phyloP scores from a whole-genome alignment of 2,797 vertebrate genomes.

The Chelmon rostratus region DNA sequence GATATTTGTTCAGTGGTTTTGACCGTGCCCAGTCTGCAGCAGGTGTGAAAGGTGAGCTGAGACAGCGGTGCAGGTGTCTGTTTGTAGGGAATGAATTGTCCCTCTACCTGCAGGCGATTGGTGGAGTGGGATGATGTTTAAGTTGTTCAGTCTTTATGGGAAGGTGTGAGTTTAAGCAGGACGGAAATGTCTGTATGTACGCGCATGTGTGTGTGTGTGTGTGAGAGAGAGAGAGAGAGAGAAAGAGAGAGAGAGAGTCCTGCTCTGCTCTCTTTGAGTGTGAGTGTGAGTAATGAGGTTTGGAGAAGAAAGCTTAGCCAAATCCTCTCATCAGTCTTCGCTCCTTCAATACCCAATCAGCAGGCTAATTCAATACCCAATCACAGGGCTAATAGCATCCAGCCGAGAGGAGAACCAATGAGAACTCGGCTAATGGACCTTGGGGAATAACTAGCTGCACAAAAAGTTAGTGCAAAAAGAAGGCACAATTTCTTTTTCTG shows the following conservation, averaged over 20 bases:
- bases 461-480: slow-evolving; percentile 67
- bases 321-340: slow-evolving; percentile 85
- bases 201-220: slow-evolving; percentile 19
- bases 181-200: slow-evolving; percentile 34
- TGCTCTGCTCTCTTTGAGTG: slow-evolving; percentile 71
- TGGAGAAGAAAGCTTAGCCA: slow-evolving; percentile 82
- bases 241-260: too few species aligned
- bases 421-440: slow-evolving; percentile 65
- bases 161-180: slow-evolving; percentile 47
- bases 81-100: slow-evolving; percentile 37
- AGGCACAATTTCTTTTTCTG: slow-evolving; percentile 49
- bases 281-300: slow-evolving; percentile 82
- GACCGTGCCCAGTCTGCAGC: slow-evolving; percentile 42
- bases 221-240: slow-evolving; percentile 22
- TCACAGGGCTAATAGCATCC: slow-evolving; percentile 80
- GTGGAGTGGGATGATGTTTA: slow-evolving; percentile 39
- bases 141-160: slow-evolving; percentile 50
- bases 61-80: slow-evolving; percentile 28
- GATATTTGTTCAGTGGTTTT: slow-evolving; percentile 52
- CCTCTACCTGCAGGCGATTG: slow-evolving; percentile 33
- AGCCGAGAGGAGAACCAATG: slow-evolving; percentile 73
- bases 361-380: slow-evolving; percentile 85
- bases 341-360: slow-evolving; percentile 84
- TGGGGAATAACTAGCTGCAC: slow-evolving; percentile 63
- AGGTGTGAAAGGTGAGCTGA: slow-evolving; percentile 44